Conservation (phyloP, 2,113 vertebrate genomes). For the Scomber japonicus region DNA sequence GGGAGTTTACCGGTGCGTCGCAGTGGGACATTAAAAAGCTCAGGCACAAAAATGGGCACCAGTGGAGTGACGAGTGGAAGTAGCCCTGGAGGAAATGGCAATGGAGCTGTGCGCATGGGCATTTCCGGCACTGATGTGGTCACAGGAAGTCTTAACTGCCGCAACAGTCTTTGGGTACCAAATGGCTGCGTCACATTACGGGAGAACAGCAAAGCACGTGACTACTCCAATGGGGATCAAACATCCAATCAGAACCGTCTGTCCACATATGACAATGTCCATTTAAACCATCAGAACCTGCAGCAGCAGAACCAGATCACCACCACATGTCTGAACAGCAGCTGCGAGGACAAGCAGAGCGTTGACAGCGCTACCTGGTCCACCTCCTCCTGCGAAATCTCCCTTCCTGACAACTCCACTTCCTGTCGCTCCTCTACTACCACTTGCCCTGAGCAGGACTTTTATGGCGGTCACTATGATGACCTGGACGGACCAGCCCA, state of each 20-base stretch:
- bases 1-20: slow-evolving; percentile 86
- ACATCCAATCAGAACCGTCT: slow-evolving; percentile 89
- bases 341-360: slow-evolving; percentile 96
- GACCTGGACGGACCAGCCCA: slow-evolving; percentile 88
- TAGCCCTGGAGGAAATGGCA: slow-evolving; percentile 55
- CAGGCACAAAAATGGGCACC: slow-evolving; percentile 95
- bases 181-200: slow-evolving; percentile 91
- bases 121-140: slow-evolving; percentile 86
- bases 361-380: slow-evolving; percentile 99
- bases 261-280: slow-evolving; percentile 97
- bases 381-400: slow-evolving; percentile 97
- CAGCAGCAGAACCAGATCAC: slow-evolving; percentile 79
- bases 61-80: slow-evolving; percentile 87
- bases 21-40: slow-evolving; percentile 87
- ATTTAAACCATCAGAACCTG: slow-evolving; percentile 89
- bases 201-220: slow-evolving; percentile 89
- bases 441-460: slow-evolving; percentile 96
- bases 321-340: slow-evolving; percentile 78
- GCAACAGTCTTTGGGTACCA: slow-evolving; percentile 87
- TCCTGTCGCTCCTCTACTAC: slow-evolving; percentile 97
- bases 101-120: slow-evolving; percentile 87
- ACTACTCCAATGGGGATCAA: slow-evolving; percentile 76
- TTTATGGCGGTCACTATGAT: slow-evolving; percentile 89
- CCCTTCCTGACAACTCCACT: slow-evolving; percentile 93
- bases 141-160: slow-evolving; percentile 78